These are phyloP conservation scores for Notiomystis cincta DNA, from an alignment of 2,113 vertebrate species.

Conservation along the genomic window DNA sequence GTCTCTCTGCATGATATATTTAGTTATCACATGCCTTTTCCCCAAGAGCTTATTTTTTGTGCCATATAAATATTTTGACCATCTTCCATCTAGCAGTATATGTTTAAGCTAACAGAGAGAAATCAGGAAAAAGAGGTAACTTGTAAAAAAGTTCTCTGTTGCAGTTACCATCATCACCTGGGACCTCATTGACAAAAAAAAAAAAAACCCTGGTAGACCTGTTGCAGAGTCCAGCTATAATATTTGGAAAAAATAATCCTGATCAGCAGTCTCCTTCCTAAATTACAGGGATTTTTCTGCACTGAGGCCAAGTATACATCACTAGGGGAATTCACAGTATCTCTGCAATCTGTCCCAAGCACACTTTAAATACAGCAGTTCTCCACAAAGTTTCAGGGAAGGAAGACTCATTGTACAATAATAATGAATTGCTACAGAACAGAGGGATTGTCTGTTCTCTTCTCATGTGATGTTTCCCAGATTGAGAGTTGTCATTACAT, in stretches of 20 bases:
- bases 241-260: not conserved
- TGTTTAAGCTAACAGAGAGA: not conserved
- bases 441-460: not conserved
- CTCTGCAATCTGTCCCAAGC: not conserved
- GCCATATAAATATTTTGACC: not conserved
- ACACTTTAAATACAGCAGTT: not conserved
- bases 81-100: not conserved
- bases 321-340: not conserved
- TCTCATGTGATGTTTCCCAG: not conserved
- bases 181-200: not conserved
- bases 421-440: not conserved
- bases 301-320: rapidly evolving
- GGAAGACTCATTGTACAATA: not conserved
- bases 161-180: not conserved
- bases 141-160: not conserved
- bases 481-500: not conserved
- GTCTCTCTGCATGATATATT: not conserved
- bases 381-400: not conserved
- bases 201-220: not conserved
- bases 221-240: not conserved
- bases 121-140: not conserved
- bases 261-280: not conserved
- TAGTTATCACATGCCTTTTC: not conserved
- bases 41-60: not conserved
- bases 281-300: not conserved